Evolutionary conservation across 1,140 invertebrate genomes (phyloP).

Genomic region (Philotrypesis tridentata): DNA sequence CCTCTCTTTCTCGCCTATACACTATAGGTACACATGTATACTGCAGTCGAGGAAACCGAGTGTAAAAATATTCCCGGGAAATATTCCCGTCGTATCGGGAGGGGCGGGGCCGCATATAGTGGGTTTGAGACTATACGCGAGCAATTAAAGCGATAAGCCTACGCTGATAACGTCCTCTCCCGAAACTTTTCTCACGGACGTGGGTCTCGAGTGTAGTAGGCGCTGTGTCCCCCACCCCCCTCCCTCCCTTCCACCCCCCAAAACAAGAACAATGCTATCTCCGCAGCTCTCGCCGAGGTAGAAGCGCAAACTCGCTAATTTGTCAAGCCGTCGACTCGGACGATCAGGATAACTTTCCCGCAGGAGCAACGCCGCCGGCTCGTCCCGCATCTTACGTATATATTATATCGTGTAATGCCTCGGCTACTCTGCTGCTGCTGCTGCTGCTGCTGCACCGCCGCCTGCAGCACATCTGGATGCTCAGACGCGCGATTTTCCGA

Average conservation of each 20-base stretch:
- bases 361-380: too few species aligned
- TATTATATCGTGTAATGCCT: constrained; percentile 36
- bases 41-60: too few species aligned
- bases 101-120: too few species aligned
- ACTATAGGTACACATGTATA: too few species aligned
- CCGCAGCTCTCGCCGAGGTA: constrained; percentile 4
- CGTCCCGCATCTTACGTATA: background rate
- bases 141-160: background rate
- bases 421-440: too few species aligned
- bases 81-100: too few species aligned
- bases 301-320: constrained; percentile 46
- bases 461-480: constrained; percentile 45
- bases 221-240: too few species aligned
- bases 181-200: background rate
- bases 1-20: too few species aligned
- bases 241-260: too few species aligned
- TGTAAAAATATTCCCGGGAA: too few species aligned
- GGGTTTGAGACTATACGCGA: too few species aligned
- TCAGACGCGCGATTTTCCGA: constrained; percentile 37
- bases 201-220: too few species aligned
- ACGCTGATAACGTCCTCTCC: background rate
- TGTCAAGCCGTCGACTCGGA: constrained; percentile 41
- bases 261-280: background rate
- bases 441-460: background rate
- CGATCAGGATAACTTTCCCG: constrained; percentile 41